Conservation (phyloP, 2,888 invertebrate species). For the Charanyca ferruginea region DNA sequence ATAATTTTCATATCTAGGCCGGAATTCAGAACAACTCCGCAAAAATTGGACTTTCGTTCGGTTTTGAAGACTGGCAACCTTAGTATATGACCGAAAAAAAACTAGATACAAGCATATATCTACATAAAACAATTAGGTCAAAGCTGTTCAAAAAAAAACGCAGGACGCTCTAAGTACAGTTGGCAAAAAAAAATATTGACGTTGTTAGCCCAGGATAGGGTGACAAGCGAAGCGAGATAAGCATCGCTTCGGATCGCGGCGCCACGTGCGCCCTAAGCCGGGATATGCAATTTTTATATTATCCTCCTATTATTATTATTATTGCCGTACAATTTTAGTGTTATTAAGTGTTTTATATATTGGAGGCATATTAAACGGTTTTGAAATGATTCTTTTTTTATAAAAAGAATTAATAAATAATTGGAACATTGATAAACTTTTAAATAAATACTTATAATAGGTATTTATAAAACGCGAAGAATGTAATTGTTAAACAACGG, state of each 20-base stretch:
- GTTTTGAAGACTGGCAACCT: too few species aligned
- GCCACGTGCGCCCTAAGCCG: conserved; percentile 82
- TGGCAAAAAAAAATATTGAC: conserved; percentile 58
- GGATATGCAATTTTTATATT: conserved; percentile 84
- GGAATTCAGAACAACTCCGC: too few species aligned
- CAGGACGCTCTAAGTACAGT: conserved; percentile 50
- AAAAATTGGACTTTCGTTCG: too few species aligned
- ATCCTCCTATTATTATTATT: conserved; percentile 79
- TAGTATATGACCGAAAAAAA: too few species aligned
- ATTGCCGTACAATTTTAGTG: conserved; percentile 69
- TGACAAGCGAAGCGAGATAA: conserved; percentile 86
- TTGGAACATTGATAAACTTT: too few species aligned
- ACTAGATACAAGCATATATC: neutral
- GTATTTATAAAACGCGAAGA: too few species aligned
- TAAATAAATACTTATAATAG: too few species aligned
- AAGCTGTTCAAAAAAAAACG: conserved; percentile 11
- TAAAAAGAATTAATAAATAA: too few species aligned
- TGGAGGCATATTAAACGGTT: neutral
- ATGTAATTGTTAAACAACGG: too few species aligned
- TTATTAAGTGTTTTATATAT: conserved; percentile 75
- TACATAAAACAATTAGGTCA: conserved; percentile 23
- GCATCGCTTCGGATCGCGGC: conserved; percentile 74
- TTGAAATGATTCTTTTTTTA: too few species aligned
- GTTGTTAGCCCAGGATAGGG: conserved; percentile 70
- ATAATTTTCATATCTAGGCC: too few species aligned